Base-by-base conservation (phyloP, 2,113 vertebrate genomes). In the Semnornis frantzii region DNA sequence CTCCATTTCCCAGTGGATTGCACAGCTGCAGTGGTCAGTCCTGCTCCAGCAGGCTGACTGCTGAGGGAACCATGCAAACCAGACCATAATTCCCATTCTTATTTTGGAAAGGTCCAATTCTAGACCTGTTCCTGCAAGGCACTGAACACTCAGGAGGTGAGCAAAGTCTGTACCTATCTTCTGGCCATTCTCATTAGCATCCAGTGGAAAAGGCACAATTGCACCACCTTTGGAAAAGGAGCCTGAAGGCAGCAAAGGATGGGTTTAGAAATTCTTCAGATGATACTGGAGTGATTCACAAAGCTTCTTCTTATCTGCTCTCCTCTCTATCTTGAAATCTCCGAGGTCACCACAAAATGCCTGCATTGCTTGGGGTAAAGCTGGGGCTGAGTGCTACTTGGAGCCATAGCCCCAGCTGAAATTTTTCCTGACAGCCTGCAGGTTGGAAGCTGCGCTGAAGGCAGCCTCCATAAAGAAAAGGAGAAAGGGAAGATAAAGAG, bases 401-500 rank as follows among this genome's bases (percentile, higher is more conserved):
- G 72, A 93, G 89, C 48, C 87, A 80, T 28, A 74, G 48, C 92
- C 55, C 78, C 72, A 96, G 85, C 57, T 94, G 85, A 94, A 90
- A 20, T 46, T 63, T 74, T 92, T 74, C 85, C 89, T 87, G 17
- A 70, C 65, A 95, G 91, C 94, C 96, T 95, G 70, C 82, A 92
- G 89, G 91, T 91, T 85, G 84, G 59, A 89, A 91, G 34, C 71
- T 69, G 37, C 4, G 2, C 63, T 95, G 52, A 80, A 89, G 57
- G 60, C 33, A 87, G 42, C 48, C 94, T 89, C 82, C 68, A 57
- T 82, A 57, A 92, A 94, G 94, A 82, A 82, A 85, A 63, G 48
- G 92, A 94, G 92, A 95, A 91, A 87, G 81, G 55, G 71, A 85
- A 96, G 95, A 94, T 96, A 85, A 93, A 89, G 75, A 93, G 42